These are phyloP conservation scores for Aramus guarauna DNA, from an alignment of 2,113 vertebrate genomes.

Conservation along the genomic window DNA sequence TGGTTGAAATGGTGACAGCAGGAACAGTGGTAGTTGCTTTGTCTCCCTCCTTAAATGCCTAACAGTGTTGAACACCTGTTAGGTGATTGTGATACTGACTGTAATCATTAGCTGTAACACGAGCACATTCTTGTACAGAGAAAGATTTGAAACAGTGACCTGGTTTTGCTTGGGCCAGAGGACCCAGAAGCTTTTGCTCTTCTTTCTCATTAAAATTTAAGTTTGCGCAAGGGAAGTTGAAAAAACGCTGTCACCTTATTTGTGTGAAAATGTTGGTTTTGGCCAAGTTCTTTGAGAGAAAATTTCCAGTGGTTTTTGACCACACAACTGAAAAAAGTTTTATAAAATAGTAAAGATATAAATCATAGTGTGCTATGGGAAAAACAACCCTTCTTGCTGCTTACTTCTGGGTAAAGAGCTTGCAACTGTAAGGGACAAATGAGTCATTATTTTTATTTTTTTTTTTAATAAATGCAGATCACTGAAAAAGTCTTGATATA, in stretches of 20 bases:
- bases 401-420: neutral
- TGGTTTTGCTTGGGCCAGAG: neutral
- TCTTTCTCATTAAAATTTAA: neutral
- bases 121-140: neutral
- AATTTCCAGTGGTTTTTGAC: neutral
- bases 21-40: neutral
- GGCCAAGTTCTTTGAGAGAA: neutral
- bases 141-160: neutral
- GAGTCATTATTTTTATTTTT: neutral
- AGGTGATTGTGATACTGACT: neutral
- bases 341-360: neutral
- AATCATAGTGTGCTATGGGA: neutral
- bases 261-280: neutral
- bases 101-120: neutral
- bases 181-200: neutral
- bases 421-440: neutral
- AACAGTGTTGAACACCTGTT: neutral
- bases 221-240: neutral
- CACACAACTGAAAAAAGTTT: too few relatives aligned
- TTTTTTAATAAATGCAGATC: neutral
- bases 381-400: neutral
- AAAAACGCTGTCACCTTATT: rapidly evolving
- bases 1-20: neutral
- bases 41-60: rapidly evolving
- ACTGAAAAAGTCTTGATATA: neutral